These are phyloP conservation scores for Phocoena sinus DNA, from an alignment of 2,113 vertebrate species.

Conservation along the genomic window DNA sequence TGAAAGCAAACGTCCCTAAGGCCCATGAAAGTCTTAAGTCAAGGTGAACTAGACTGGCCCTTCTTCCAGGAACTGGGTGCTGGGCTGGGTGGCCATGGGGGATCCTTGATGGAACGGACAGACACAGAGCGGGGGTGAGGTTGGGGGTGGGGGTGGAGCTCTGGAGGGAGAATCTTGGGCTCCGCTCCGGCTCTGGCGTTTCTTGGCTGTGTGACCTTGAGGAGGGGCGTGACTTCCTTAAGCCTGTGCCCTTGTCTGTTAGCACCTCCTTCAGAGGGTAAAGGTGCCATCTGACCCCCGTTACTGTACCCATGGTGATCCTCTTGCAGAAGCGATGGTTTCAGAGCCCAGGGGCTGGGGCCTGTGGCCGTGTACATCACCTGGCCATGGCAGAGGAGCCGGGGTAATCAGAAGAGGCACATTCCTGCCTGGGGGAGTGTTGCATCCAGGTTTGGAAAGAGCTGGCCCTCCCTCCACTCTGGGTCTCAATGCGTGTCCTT, in stretches of 20 bases:
- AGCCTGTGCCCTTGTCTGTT: too few relatives aligned
- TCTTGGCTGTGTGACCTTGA: not conserved
- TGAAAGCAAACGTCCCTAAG: not conserved
- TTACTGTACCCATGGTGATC: not conserved
- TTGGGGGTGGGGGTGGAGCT: rapidly evolving
- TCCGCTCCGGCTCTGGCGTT: rapidly evolving
- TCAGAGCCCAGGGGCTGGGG: rapidly evolving
- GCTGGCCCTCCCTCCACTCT: rapidly evolving
- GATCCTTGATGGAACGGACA: rapidly evolving
- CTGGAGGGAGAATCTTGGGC: not conserved
- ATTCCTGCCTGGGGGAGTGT: not conserved
- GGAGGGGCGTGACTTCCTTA: rapidly evolving
- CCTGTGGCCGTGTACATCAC: rapidly evolving
- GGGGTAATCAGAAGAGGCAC: not conserved
- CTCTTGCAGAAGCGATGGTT: not conserved
- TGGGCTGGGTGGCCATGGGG: rapidly evolving
- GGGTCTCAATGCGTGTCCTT: not conserved
- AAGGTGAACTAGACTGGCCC: not conserved
- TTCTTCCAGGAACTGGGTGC: not conserved
- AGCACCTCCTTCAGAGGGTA: rapidly evolving
- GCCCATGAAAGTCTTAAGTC: not conserved
- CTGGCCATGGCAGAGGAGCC: rapidly evolving
- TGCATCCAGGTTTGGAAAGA: not conserved
- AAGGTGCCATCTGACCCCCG: rapidly evolving
- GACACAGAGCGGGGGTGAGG: rapidly evolving